A percentile compares a stretch with the other conserved stretches of the same genome.
phyloP scores from a whole-genome alignment of 1,140 invertebrate species.

The Ips nitidus region DNA sequence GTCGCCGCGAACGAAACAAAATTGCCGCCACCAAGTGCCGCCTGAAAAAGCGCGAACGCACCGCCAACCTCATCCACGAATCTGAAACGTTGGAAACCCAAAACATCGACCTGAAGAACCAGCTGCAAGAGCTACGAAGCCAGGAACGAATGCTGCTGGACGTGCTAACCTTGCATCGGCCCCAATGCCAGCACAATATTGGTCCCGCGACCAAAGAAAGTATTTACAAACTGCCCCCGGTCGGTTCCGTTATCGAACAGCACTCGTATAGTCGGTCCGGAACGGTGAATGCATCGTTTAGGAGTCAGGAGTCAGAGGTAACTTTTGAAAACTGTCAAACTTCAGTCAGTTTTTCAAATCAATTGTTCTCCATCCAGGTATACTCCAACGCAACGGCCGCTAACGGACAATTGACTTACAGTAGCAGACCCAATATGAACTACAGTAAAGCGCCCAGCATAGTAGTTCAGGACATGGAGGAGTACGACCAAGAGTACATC shows the following conservation, averaged over 20 bases:
- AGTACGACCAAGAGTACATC: slow-evolving; percentile 45
- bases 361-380: slow-evolving; percentile 24
- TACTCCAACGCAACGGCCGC: slow-evolving; percentile 35
- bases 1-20: slow-evolving; percentile 88
- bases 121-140: slow-evolving; percentile 73
- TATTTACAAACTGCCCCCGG: slow-evolving; percentile 44
- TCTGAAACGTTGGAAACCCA: slow-evolving; percentile 84
- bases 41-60: slow-evolving; percentile 89
- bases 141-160: slow-evolving; percentile 72
- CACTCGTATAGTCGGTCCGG: slow-evolving; percentile 48
- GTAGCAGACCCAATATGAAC: neutral
- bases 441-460: slow-evolving; percentile 44
- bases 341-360: neutral
- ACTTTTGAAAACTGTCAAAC: neutral
- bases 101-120: slow-evolving; percentile 80
- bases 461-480: slow-evolving; percentile 46
- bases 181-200: slow-evolving; percentile 68
- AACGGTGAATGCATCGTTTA: slow-evolving; percentile 36
- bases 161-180: slow-evolving; percentile 70
- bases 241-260: slow-evolving; percentile 48
- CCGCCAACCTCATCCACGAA: slow-evolving; percentile 82
- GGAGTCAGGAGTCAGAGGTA: slow-evolving; percentile 38
- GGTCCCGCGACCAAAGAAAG: slow-evolving; percentile 42
- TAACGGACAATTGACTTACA: slow-evolving; percentile 37
- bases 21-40: slow-evolving; percentile 94